These are phyloP conservation scores for Lepilemur ruficaudatus DNA, from an alignment of 2,797 vertebrate species.

Conservation along the genomic window DNA sequence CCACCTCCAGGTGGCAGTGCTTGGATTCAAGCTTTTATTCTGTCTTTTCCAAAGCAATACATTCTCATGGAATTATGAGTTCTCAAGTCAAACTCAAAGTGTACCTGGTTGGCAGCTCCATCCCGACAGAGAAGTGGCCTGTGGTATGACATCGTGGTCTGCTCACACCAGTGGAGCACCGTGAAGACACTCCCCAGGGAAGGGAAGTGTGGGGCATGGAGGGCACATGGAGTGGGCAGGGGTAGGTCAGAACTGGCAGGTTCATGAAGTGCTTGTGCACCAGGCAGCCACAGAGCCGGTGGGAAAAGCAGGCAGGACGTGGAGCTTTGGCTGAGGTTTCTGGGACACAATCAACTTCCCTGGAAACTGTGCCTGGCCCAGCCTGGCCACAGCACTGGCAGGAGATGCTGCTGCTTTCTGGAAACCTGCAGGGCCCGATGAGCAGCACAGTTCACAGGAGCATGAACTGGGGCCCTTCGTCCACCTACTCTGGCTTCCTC, in stretches of 20 bases:
- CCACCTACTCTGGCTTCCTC: neutral
- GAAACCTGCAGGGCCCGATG: neutral
- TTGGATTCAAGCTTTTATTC: neutral
- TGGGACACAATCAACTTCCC: neutral
- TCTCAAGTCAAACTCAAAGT: neutral
- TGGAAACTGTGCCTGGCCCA: no score
- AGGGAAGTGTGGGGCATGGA: no score
- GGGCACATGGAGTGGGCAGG: neutral
- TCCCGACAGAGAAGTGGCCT: neutral
- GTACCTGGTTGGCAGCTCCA: neutral
- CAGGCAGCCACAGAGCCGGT: neutral
- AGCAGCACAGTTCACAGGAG: neutral
- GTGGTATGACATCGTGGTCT: fast-evolving
- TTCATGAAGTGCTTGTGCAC: neutral
- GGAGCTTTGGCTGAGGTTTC: neutral
- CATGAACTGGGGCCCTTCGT: neutral
- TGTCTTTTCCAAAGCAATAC: neutral
- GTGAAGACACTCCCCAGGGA: fast-evolving
- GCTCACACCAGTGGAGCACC: neutral
- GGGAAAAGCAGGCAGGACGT: neutral
- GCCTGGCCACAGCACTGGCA: neutral
- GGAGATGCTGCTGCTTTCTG: neutral
- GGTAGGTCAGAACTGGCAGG: neutral
- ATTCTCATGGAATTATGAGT: neutral
- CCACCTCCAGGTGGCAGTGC: neutral